phyloP scores from a whole-genome alignment of 2,797 vertebrate species.

The Setipinna tenuifilis region DNA sequence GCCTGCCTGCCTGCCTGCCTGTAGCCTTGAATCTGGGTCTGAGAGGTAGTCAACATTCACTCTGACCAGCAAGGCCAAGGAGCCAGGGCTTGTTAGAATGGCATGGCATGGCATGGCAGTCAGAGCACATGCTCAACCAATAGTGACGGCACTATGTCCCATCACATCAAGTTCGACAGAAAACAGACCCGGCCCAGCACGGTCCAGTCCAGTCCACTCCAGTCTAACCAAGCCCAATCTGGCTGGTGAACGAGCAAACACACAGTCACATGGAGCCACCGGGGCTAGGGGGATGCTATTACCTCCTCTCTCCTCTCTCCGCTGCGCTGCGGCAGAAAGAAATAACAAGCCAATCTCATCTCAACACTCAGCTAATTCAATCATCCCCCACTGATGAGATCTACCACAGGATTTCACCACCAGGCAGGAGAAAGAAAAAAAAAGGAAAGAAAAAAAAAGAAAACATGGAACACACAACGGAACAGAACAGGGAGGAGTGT shows the following conservation, averaged over 20 bases:
- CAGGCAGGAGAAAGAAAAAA: neutral
- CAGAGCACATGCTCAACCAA: no score
- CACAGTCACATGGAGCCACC: neutral
- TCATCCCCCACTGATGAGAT: conserved; percentile 59
- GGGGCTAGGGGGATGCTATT: conserved; percentile 51
- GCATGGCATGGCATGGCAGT: no score
- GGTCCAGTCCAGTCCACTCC: no score
- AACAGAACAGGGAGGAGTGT: neutral
- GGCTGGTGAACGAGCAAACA: neutral
- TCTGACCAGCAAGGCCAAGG: no score
- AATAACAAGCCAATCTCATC: conserved; percentile 61
- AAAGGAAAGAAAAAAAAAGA: conserved; percentile 28
- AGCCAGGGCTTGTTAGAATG: no score
- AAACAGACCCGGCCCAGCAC: no score
- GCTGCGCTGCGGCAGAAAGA: conserved; percentile 54
- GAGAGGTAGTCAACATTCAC: no score
- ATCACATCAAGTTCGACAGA: no score
- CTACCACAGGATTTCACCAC: conserved; percentile 50
- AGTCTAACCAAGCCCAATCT: no score
- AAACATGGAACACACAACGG: conserved; percentile 41
- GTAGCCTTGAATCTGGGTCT: neutral
- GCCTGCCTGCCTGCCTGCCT: neutral
- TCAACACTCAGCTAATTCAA: conserved; percentile 66
- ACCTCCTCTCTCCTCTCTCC: conserved; percentile 55
- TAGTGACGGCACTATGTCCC: no score